Base-by-base conservation (phyloP, 2,797 vertebrate genomes). In the Anguilla obscura region DNA sequence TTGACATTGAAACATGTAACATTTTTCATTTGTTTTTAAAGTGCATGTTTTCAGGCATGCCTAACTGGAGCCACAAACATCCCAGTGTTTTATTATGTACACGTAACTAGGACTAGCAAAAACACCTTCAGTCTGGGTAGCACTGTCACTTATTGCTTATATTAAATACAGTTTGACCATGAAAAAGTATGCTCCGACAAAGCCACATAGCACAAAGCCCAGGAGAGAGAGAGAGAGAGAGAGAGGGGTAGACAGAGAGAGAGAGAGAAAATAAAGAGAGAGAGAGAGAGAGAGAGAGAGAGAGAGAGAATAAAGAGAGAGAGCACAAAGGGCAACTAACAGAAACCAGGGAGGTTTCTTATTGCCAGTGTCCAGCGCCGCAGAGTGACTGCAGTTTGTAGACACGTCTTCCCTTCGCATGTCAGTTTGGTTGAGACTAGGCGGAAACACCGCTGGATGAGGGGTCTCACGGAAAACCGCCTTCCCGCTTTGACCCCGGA, bases 31-130 rank as follows among this genome's bases (percentile, higher is more conserved):
- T 79, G 89, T 89, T 89, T 95, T 94, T 97, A 98, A 98, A 98
- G 97, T 98, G 97, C 97, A 97, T 95, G 93, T 96, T 88, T 92
- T 93, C 89, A 94, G 94, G 95, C 94, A 94, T 95, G 94, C 95
- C 95, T 93, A 94, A 94, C 93, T 91, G 90, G 93, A 94, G 93
- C 93, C 94, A 92, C 82, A 86, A 93, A 93, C 93, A 94, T 93
- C 93, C 89, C 93, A 94, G 93, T 93, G 91, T 93, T 94, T 93
- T 91, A 96, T 96, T 96, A 96, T 60, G 18, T 52, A 69, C 54
- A 36, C 83, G 21, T 69, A 89, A 66, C 24, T 27, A 94, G 90
- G 89, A 93, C 93, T 95, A 96, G 95, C 94, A 95, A 96, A 45
- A 96, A 95, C 95, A 95, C 95, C 90, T 94, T 96, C 95, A 93